phyloP scores from a whole-genome alignment of 2,797 vertebrate species.

The Helicolenus hilgendorfi region DNA sequence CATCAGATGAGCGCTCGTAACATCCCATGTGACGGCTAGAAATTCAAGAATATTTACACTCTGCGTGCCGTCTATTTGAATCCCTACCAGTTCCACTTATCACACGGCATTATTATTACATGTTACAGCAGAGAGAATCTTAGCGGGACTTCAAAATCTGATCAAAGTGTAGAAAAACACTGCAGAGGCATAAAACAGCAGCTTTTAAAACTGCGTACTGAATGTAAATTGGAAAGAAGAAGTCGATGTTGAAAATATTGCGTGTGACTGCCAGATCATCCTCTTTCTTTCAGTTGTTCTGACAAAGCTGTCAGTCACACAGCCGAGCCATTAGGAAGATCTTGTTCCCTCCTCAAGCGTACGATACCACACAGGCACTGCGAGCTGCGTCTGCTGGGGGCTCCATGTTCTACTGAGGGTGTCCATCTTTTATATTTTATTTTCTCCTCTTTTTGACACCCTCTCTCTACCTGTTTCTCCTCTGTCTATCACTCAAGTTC shows the following conservation, averaged over 20 bases:
- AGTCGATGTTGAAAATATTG: conserved; percentile 24
- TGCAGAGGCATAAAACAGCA: conserved; percentile 39
- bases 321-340: conserved; percentile 3
- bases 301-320: conserved; percentile 39
- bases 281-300: conserved; percentile 14
- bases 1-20: background rate
- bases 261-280: conserved; percentile 26
- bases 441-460: background rate
- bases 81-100: conserved; percentile 44
- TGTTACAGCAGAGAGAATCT: conserved; percentile 32
- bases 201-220: conserved; percentile 38
- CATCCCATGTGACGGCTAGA: conserved; percentile 11
- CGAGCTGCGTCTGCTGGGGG: background rate
- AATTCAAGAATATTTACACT: conserved; percentile 29
- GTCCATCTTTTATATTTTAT: conserved; percentile 13
- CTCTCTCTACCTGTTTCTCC: background rate
- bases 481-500: background rate
- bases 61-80: conserved; percentile 52
- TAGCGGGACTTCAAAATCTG: conserved; percentile 50
- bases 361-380: background rate
- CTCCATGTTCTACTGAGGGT: background rate
- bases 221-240: conserved; percentile 54
- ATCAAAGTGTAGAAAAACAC: conserved; percentile 69
- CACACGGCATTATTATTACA: conserved; percentile 53
- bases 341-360: conserved; percentile 7